phyloP scores from a whole-genome alignment of 2,113 vertebrate genomes.

The Hemicordylus capensis region DNA sequence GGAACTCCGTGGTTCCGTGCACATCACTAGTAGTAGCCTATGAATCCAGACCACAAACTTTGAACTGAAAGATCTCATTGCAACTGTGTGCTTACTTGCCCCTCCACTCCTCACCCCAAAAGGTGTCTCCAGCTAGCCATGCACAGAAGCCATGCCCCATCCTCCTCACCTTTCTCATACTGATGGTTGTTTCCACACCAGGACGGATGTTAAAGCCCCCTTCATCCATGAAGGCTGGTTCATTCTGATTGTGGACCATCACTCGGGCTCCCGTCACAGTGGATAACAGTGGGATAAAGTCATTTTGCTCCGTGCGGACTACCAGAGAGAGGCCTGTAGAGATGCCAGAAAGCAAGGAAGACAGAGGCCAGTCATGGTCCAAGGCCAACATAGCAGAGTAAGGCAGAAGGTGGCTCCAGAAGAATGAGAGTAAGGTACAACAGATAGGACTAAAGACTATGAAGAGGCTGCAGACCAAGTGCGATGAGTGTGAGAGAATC shows the following conservation, averaged over 20 bases:
- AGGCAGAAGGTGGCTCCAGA: background rate
- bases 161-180: slow-evolving; percentile 78
- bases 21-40: too few species aligned
- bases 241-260: slow-evolving; percentile 79
- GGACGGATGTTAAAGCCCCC: slow-evolving; percentile 81
- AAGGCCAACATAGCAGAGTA: background rate
- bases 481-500: background rate
- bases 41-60: background rate
- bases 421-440: background rate
- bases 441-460: background rate
- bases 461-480: background rate
- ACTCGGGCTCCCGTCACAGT: slow-evolving; percentile 81
- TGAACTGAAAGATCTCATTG: background rate
- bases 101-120: background rate
- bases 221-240: slow-evolving; percentile 83
- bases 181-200: slow-evolving; percentile 80
- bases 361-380: background rate
- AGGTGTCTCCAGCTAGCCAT: background rate
- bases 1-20: too few species aligned
- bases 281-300: slow-evolving; percentile 82
- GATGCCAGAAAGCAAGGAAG: background rate
- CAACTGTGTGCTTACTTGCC: too few species aligned
- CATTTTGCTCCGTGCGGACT: slow-evolving; percentile 78
- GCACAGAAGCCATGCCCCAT: background rate
- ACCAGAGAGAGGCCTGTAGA: slow-evolving; percentile 78